Conservation (phyloP, 1,140 invertebrate genomes). For the Chionoecetes opilio region DNA sequence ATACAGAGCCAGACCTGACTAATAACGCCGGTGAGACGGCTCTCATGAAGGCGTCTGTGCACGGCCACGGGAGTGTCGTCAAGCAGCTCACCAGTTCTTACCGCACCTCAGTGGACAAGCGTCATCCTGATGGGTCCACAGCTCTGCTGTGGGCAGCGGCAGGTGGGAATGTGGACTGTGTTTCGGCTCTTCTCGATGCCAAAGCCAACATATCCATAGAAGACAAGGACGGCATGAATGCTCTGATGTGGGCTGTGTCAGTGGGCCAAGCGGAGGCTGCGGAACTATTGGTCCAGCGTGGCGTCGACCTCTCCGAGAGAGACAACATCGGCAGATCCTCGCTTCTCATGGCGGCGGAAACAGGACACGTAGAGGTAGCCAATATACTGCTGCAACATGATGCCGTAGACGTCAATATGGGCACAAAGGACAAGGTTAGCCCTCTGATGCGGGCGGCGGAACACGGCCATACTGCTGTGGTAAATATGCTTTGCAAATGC, state of each 20-base stretch:
- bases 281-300: conserved; percentile 69
- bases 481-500: conserved; percentile 80
- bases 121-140: conserved; percentile 78
- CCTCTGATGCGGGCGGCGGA: conserved; percentile 80
- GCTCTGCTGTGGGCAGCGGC: conserved; percentile 80
- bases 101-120: conserved; percentile 78
- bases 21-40: conserved; percentile 81
- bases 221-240: conserved; percentile 80
- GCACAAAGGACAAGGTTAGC: conserved; percentile 79
- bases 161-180: conserved; percentile 71
- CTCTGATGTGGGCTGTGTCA: conserved; percentile 80
- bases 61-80: conserved; percentile 81
- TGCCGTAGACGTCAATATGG: conserved; percentile 69
- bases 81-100: conserved; percentile 76
- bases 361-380: conserved; percentile 76
- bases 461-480: conserved; percentile 75
- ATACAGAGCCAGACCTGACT: conserved; percentile 81
- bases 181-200: conserved; percentile 73
- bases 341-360: conserved; percentile 80
- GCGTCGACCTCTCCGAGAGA: conserved; percentile 60
- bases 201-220: conserved; percentile 64
- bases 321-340: conserved; percentile 80
- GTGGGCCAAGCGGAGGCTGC: conserved; percentile 77
- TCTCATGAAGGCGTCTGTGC: conserved; percentile 81
- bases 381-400: conserved; percentile 74